Evolutionary conservation across 2,113 vertebrate genomes (phyloP).

Genomic region (Okapia johnstoni): DNA sequence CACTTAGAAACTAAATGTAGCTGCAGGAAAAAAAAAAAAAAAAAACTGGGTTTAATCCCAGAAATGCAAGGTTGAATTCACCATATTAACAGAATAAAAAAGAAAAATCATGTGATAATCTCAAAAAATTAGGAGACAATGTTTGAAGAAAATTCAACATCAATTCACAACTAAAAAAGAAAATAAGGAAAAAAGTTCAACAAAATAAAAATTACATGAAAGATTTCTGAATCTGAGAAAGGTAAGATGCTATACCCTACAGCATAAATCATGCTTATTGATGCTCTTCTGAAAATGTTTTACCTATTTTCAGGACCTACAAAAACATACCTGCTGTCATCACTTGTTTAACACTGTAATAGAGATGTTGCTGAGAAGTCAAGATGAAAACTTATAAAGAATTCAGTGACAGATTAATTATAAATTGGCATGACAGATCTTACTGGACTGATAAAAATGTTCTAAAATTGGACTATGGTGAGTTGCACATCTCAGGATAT

Average conservation of each 20-base stretch:
- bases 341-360: not conserved
- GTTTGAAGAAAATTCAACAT: not conserved
- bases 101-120: not conserved
- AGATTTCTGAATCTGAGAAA: not conserved
- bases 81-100: not conserved
- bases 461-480: not conserved
- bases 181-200: not conserved
- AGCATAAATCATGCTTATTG: not conserved
- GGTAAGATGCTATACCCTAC: not conserved
- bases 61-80: not conserved
- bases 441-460: not conserved
- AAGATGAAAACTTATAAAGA: not conserved
- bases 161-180: not conserved
- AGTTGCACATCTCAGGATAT: not conserved
- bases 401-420: not conserved
- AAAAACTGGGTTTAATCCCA: not conserved
- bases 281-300: not conserved
- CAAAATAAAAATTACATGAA: not conserved
- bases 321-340: not conserved
- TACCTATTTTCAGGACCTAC: not conserved
- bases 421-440: not conserved
- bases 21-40: not conserved
- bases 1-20: not conserved
- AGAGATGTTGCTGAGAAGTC: not conserved
- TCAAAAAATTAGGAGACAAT: not conserved